Base-by-base conservation (phyloP, 2,113 vertebrate species). In the Mugil cephalus region DNA sequence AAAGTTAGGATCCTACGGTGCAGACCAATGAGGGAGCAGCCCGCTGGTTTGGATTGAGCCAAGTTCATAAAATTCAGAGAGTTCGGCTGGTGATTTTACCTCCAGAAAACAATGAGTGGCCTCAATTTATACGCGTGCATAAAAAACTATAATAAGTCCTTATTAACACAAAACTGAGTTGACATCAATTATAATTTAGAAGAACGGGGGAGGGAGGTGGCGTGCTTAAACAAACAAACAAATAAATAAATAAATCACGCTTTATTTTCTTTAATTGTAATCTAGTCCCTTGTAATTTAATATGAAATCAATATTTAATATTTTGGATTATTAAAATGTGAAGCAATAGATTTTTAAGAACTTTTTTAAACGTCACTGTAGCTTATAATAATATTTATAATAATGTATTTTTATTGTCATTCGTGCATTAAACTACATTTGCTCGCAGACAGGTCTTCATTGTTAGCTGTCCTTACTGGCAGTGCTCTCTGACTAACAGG, bases 1-100 rank as follows among this genome's bases (percentile, higher is more conserved):
- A 77, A 90, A 90, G 89, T 93, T 89, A 89, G 89, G 83, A 88
- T 88, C 89, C 84, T 56, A 53, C 10, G 38, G 40, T 68, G 58
- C 67, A 77, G 56, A 75, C 70, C 75, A 63, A 35, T 59, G 61
- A 69, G 42, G 55, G 51, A 10, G 8, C 15, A 58, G 39, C 21
- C 11, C 39, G 2, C 8, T 43, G 40, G 18, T 70, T 52, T 47
- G 54, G 45, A 45, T 46, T 48, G 30, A 7, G 18, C 6, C 19
- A 69, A 81, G 65, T 82, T 83, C 58, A 38, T 19, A 15, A 46
- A 47, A 56, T 47, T 6, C 7, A 24, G 35, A 55, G 10, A 69
- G 51, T 56, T 74, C 40, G 48, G 8, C 7, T 15, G 14, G 18
- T 4, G n/a, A 17, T 34, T 54, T 36, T 2, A 53, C 12, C 1